Evolutionary conservation across 2,888 invertebrate species (phyloP), one percentile per base, ranked within the genome.

Genomic region (Chelonus formosanus): DNA sequence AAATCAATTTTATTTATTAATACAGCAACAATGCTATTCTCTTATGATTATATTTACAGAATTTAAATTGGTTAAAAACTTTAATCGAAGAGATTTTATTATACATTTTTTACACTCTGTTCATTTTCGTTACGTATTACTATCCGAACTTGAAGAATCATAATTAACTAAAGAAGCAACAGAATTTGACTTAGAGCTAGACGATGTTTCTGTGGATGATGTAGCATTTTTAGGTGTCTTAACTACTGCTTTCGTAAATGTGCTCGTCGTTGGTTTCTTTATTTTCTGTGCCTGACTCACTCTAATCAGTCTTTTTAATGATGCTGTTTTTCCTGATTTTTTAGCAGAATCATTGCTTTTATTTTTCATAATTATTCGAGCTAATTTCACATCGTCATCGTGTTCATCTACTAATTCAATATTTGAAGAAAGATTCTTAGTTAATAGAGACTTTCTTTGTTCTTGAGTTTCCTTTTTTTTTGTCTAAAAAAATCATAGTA

Each of bases 361-460:
- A 77, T 89, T 89, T 3, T 92, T 84, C 64, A 90, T 88, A 71
- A 95, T 87, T 3, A 96, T 85, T 0, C 90, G 88, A 0, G 97
- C 97, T 84, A 95, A 86, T 79, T 90, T 90, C 61, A 88, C 87
- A 79, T 97, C 97, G 67, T 95, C 93, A 61, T 91, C 90, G 31
- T 87, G 87, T 84, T 97, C 97, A 1, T 92, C 90, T 0, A 96
- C 85, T 3, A 97, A 86, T 5, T 88, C 85, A 50, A 97, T 92
- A 75, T 92, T 89, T 31, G 97, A 85, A 10, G 94, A 92, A 36
- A 90, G 90, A 80, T 90, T 94, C 52, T 89, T 88, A 53, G 95
- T 83, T 5, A 97, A 85, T 7, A 88, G 86, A 60, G 89, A 87
- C 77, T 88, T 86, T 4, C 89, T 89, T 73, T 90, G 88, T 53